Evolutionary conservation across 2,113 vertebrate genomes (phyloP).

Genomic region (Callithrix jacchus): DNA sequence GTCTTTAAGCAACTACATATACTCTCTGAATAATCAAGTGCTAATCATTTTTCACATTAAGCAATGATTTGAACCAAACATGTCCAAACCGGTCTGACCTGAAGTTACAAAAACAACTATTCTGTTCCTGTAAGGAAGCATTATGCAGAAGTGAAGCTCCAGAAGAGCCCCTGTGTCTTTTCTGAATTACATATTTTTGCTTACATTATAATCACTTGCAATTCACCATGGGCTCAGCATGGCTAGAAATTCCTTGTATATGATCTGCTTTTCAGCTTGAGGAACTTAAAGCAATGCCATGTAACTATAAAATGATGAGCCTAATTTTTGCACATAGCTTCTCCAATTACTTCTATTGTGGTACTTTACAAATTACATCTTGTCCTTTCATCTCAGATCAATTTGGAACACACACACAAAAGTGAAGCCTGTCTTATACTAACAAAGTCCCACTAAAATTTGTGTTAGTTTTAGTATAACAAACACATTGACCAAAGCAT

Average conservation of each 20-base stretch:
- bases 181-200: neutral
- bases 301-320: neutral
- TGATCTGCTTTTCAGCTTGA: neutral
- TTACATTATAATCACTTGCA: neutral
- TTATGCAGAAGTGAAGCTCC: neutral
- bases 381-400: constrained; percentile 34
- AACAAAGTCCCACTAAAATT: constrained; percentile 3
- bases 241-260: neutral
- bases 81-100: neutral
- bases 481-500: constrained; percentile 46
- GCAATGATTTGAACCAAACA: neutral
- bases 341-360: neutral
- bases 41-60: neutral
- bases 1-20: constrained; percentile 28
- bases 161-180: neutral
- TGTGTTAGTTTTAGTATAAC: constrained; percentile 2
- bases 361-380: neutral
- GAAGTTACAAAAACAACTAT: constrained; percentile 28
- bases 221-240: neutral
- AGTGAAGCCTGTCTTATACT: neutral
- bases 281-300: neutral
- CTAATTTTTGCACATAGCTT: neutral
- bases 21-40: constrained; percentile 22
- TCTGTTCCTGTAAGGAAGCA: neutral
- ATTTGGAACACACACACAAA: neutral